Conservation (phyloP, 2,113 vertebrate species). For the Misgurnus mizolepis region DNA sequence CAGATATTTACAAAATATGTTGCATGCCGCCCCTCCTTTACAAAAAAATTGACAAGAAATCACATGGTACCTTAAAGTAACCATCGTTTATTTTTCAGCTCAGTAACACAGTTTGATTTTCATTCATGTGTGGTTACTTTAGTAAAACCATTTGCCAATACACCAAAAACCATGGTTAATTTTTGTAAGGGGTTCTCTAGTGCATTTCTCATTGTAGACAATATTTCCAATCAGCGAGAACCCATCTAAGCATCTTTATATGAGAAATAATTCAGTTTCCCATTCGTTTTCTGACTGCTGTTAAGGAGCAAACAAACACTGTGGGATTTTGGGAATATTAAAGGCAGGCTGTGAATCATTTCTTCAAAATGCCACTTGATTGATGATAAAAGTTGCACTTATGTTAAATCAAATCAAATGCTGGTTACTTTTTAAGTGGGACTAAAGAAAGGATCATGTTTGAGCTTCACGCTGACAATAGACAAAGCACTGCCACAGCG, state of each 20-base stretch:
- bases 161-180: too few species aligned
- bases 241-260: neutral
- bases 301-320: neutral
- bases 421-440: neutral
- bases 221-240: neutral
- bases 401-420: neutral
- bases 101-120: constrained; percentile 66
- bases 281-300: neutral
- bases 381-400: neutral
- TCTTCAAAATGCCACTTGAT: neutral
- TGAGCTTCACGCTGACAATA: too few species aligned
- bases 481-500: constrained; percentile 8
- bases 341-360: neutral
- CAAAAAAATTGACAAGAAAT: constrained; percentile 66
- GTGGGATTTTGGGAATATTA: neutral
- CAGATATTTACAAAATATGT: constrained; percentile 81
- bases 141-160: neutral
- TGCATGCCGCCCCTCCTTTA: constrained; percentile 68
- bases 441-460: neutral
- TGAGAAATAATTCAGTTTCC: neutral
- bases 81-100: constrained; percentile 54
- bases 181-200: constrained; percentile 49
- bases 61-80: constrained; percentile 62
- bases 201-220: constrained; percentile 58
- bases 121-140: constrained; percentile 46